These are phyloP conservation scores for Pammene aurita DNA, from an alignment of 2,888 invertebrate genomes.

Conservation along the genomic window DNA sequence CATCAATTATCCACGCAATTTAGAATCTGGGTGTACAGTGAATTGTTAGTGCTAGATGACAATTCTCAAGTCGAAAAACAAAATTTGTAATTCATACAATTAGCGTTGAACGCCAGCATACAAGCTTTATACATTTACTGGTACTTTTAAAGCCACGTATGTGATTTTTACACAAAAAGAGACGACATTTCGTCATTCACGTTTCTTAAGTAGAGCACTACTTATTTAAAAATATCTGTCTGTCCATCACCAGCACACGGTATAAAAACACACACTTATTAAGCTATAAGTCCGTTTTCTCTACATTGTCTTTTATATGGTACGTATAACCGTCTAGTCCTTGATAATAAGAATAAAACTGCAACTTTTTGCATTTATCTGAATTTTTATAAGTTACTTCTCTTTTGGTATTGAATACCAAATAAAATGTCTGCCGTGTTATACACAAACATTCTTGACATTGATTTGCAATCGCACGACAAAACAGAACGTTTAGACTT, in stretches of 20 bases:
- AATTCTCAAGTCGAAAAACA: neutral
- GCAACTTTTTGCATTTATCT: neutral
- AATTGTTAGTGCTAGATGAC: neutral
- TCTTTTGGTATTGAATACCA: neutral
- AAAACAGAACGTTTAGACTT: no score
- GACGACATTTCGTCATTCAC: neutral
- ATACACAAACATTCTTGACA: no score
- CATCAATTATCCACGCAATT: no score
- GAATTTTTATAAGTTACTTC: neutral
- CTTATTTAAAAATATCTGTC: slow-evolving; percentile 9
- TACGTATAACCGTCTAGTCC: neutral
- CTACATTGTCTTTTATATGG: neutral
- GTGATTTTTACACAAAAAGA: slow-evolving; percentile 9
- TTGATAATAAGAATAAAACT: neutral
- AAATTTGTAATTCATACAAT: neutral
- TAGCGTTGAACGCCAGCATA: slow-evolving; percentile 9
- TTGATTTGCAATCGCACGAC: no score
- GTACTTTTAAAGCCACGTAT: slow-evolving; percentile 1
- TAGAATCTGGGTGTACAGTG: no score
- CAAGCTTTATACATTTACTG: neutral
- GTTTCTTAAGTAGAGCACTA: slow-evolving; percentile 17
- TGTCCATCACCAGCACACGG: slow-evolving; percentile 6
- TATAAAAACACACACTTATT: slow-evolving; percentile 11
- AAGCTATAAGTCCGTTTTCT: slow-evolving; percentile 19
- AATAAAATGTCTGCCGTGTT: no score